phyloP scores from a whole-genome alignment of 1,140 invertebrate species.

The Eupristina koningsbergeri region DNA sequence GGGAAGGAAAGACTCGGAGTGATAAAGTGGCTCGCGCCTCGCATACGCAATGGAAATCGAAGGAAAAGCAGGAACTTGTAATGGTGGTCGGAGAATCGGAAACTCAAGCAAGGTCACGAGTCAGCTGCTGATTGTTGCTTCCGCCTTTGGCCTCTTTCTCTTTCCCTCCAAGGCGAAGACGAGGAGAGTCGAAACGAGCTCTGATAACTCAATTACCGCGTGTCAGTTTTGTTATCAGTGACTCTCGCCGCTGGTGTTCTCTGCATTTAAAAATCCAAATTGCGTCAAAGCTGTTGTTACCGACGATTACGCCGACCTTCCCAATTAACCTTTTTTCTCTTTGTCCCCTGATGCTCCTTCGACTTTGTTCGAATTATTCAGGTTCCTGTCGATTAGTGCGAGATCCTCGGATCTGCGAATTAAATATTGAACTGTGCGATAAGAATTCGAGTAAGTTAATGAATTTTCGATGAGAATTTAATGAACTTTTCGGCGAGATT shows the following conservation, averaged over 20 bases:
- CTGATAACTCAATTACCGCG: slow-evolving; percentile 53
- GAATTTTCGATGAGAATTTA: neutral
- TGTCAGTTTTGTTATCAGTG: slow-evolving; percentile 58
- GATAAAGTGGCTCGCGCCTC: neutral
- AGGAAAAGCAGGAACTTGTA: no score
- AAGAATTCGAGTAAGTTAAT: neutral
- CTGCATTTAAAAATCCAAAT: slow-evolving; percentile 56
- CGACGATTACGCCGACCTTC: slow-evolving; percentile 62
- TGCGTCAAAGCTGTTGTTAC: slow-evolving; percentile 56
- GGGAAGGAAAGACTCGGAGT: neutral
- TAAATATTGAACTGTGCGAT: neutral
- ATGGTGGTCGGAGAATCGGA: no score
- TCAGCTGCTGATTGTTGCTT: slow-evolving; percentile 23
- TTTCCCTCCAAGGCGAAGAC: neutral
- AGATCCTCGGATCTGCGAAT: neutral
- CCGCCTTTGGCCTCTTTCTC: neutral
- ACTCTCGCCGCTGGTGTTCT: slow-evolving; percentile 38
- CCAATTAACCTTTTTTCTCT: slow-evolving; percentile 51
- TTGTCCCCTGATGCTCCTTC: neutral
- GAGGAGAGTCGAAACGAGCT: slow-evolving; percentile 2
- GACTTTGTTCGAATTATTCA: no score
- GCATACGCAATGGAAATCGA: no score
- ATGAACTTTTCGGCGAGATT: neutral
- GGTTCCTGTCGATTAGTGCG: neutral
- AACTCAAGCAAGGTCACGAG: slow-evolving; percentile 24